Percentiles rank a stretch among this genome's conserved stretches.
Conservation (phyloP, 2,113 vertebrate genomes). For the Pomatostomus ruficeps region DNA sequence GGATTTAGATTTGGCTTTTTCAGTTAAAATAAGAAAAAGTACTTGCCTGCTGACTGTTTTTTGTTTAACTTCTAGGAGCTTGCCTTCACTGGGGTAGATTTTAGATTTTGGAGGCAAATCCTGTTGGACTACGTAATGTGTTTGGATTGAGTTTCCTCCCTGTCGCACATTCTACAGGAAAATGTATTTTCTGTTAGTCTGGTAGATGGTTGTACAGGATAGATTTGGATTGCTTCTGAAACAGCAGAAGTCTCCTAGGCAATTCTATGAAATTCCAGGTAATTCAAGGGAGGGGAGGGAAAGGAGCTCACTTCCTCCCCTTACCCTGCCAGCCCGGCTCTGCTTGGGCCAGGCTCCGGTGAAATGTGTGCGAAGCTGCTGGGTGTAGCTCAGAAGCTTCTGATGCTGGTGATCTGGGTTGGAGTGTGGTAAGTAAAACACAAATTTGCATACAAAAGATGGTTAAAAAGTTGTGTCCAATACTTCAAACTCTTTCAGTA, state of each 20-base stretch:
- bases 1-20: neutral
- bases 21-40: neutral
- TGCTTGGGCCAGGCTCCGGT: neutral
- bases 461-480: neutral
- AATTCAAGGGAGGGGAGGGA: neutral
- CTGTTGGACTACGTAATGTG: neutral
- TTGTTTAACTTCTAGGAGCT: neutral
- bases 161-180: neutral
- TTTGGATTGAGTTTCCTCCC: neutral
- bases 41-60: neutral
- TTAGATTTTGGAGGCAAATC: neutral
- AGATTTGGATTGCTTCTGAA: neutral
- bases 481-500: neutral
- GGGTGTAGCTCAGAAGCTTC: neutral
- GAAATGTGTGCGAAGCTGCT: neutral
- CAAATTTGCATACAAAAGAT: neutral
- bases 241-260: neutral
- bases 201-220: neutral
- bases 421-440: neutral
- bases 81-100: neutral
- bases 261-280: neutral
- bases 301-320: neutral
- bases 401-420: neutral
- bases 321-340: fast-evolving
- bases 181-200: neutral